Evolutionary conservation across 2,888 invertebrate genomes (phyloP).

Genomic region (Nudaria mundana): DNA sequence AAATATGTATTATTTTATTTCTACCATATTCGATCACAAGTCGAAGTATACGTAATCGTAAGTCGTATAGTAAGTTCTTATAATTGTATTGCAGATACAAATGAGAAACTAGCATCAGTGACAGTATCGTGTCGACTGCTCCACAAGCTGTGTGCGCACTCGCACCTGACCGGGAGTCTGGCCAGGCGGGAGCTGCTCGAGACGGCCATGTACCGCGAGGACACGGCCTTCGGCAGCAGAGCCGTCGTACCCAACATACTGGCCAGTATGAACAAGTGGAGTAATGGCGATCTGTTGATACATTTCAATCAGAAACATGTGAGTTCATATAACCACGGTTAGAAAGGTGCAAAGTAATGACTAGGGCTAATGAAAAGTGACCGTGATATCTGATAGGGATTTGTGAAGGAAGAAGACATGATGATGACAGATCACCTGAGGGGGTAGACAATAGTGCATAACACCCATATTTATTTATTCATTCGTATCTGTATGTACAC

Average conservation of each 20-base stretch:
- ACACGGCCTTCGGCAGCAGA: slow-evolving; percentile 85
- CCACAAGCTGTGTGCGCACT: slow-evolving; percentile 83
- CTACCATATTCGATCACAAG: no score
- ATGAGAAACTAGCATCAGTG: slow-evolving; percentile 83
- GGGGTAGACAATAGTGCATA: no score
- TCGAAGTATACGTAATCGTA: no score
- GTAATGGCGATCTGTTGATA: slow-evolving; percentile 61
- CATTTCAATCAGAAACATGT: slow-evolving; percentile 90
- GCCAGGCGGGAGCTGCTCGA: slow-evolving; percentile 88
- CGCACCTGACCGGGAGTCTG: slow-evolving; percentile 86
- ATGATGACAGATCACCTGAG: no score
- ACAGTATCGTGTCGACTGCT: slow-evolving; percentile 84
- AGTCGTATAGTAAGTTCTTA: not conserved
- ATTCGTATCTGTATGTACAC: no score
- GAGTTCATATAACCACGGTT: no score
- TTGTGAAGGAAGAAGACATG: no score
- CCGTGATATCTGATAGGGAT: no score
- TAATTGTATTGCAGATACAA: slow-evolving; percentile 71
- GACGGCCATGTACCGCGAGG: slow-evolving; percentile 85
- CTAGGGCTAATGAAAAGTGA: no score
- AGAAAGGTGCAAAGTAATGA: no score
- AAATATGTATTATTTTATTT: not conserved
- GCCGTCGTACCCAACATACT: slow-evolving; percentile 56
- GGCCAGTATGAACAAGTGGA: slow-evolving; percentile 65
- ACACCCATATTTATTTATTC: no score